These are phyloP conservation scores for Euzophera pinguis DNA, from an alignment of 2,888 invertebrate genomes.

Conservation along the genomic window DNA sequence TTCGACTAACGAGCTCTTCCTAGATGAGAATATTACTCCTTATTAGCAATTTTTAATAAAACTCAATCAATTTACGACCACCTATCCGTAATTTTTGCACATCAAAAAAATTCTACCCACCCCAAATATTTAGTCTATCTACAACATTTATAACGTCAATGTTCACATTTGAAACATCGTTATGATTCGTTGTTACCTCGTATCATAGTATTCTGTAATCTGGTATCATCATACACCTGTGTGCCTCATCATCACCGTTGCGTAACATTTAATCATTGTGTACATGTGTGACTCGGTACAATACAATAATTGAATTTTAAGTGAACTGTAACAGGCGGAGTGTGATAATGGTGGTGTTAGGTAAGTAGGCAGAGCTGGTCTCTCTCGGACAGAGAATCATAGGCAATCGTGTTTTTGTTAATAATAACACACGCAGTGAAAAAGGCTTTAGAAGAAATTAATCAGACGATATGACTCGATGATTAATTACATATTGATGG, in stretches of 20 bases:
- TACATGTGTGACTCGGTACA: background rate
- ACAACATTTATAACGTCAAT: background rate
- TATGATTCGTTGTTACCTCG: background rate
- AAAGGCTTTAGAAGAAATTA: no score
- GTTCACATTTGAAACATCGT: background rate
- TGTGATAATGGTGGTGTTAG: background rate
- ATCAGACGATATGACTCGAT: no score
- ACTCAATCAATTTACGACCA: no score
- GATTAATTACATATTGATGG: no score
- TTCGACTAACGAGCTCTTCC: no score
- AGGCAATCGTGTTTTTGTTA: background rate
- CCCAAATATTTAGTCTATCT: background rate
- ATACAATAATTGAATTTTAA: slow-evolving; percentile 4
- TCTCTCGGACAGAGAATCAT: background rate
- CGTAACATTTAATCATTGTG: background rate
- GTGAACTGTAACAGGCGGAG: slow-evolving; percentile 1
- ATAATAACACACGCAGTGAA: background rate
- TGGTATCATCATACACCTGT: background rate
- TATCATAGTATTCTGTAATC: background rate
- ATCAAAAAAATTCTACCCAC: background rate
- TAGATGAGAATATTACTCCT: no score
- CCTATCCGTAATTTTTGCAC: no score
- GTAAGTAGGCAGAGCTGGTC: background rate
- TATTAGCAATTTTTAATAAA: no score
- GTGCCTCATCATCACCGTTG: background rate